Evolutionary conservation across 2,888 invertebrate species (phyloP).

Genomic region (Stictocephala bisonia): DNA sequence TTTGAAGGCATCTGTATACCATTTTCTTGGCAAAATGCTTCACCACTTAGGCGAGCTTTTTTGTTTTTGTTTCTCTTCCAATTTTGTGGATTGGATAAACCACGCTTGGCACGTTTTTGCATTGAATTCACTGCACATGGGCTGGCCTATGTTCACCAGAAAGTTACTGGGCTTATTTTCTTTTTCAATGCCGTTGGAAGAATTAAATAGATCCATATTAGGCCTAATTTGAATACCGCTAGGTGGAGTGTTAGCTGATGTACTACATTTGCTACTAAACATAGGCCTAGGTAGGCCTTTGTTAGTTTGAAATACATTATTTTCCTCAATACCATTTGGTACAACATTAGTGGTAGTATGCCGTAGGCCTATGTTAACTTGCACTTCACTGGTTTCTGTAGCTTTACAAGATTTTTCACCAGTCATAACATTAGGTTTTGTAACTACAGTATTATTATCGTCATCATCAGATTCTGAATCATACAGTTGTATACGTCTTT

Average conservation of each 20-base stretch:
- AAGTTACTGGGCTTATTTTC: constrained; percentile 24
- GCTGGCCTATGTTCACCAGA: constrained; percentile 19
- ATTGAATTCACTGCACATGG: constrained; percentile 10
- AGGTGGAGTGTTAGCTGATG: constrained; percentile 24
- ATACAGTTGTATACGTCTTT: not conserved
- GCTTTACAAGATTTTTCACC: not conserved
- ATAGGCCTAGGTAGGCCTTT: constrained; percentile 30
- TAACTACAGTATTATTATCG: not conserved
- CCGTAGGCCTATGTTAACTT: constrained; percentile 6
- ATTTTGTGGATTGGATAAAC: constrained; percentile 1
- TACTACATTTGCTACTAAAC: constrained; percentile 24
- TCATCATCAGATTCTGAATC: constrained; percentile 27
- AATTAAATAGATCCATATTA: constrained; percentile 22
- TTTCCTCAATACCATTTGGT: constrained; percentile 14
- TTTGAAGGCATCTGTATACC: no score
- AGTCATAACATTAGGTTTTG: not conserved
- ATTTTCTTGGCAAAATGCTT: no score
- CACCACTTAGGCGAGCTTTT: constrained; percentile 7
- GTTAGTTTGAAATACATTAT: constrained; percentile 29
- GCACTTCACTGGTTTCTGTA: not conserved
- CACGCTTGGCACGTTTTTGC: not conserved
- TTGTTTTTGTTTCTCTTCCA: constrained; percentile 6
- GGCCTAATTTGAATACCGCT: constrained; percentile 24
- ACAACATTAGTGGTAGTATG: constrained; percentile 4
- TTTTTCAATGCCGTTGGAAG: constrained; percentile 16